Evolutionary conservation across 2,888 invertebrate genomes (phyloP), one percentile per base, ranked within the genome.

Genomic region (Melanotus villosus): DNA sequence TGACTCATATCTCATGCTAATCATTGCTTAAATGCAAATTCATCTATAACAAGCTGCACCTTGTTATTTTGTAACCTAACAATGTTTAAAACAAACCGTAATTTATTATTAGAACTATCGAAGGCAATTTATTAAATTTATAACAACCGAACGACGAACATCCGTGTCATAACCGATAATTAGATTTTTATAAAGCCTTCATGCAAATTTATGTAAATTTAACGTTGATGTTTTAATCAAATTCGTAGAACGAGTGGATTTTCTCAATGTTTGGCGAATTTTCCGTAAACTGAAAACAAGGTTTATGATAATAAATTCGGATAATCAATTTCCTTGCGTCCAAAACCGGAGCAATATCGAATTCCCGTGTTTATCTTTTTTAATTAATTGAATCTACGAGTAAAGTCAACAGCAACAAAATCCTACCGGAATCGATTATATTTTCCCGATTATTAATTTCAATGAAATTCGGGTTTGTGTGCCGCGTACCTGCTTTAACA

Each of bases 401-500:
- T 9, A 14, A 16, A 41, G 16, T 41, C 41, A 41, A 14, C 47
- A n/a, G 23, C n/a, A 43, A n/a, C n/a, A n/a, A n/a, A n/a, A n/a
- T n/a, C 26, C 26, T 14, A 26, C 26, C 16, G 32, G 6, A 23
- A 52, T 52, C 52, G 52, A 52, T 52, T 32, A 18, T 32, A 32
- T 52, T 52, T 52, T n/a, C 52, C 52, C 32, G 32, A 52, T 32
- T 52, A 52, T 52, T 52, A 52, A 34, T 52, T 52, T 52, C 32
- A 16, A 32, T 4, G 50, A 26, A 52, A 52, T 16, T 52, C 18
- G 16, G 52, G 52, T 32, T 23, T 30, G 26, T 18, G 52, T 30
- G 52, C 52, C 32, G 32, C 52, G 32, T 52, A 32, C 52, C 50
- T 34, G 30, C 50, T 23, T 23, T 23, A 62, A 45, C 47, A 45